Base-by-base conservation (phyloP, 2,113 vertebrate genomes). In the Takifugu bimaculatus region DNA sequence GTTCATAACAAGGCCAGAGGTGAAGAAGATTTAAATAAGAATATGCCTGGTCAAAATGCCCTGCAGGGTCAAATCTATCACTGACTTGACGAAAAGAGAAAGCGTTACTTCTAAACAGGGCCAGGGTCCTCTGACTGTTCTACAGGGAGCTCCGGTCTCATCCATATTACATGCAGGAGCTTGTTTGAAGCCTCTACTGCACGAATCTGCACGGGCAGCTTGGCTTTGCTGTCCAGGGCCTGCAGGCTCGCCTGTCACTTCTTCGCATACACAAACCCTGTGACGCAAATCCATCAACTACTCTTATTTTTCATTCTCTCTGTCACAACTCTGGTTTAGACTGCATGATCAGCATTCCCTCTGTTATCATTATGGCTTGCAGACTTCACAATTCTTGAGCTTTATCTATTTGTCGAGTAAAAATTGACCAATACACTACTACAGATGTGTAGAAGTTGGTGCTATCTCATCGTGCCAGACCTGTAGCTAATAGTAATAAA, bases 121-220 rank as follows among this genome's bases (percentile, higher is more conserved):
- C 70, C 69, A 45, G 26, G 55, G 78, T 76, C 57, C 65, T 57
- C 58, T 57, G 72, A 63, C 61, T 56, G 60, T 75, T 81, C 77
- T 64, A 78, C 75, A 56, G 65, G 81, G 75, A 82, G 75, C 77
- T 63, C 55, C 0, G 28, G 50, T 65, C 82, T 87, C 86, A 89
- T 89, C 77, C 85, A 89, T 89, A 87, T 86, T 90, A 80, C 82
- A 88, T 89, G 82, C 69, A 70, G 68, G 26, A 75, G 77, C 82
- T 79, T 80, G 85, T 90, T 86, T 83, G 86, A 86, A 84, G 81
- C 66, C 68, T 71, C 74, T 13, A 52, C 68, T 75, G 76, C 77
- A 75, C 43, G 51, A 68, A 75, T 82, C 64, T 84, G 76, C 76
- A 81, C 74, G 69, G 77, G 60, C 77, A 82, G 70, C 81, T 79